These are phyloP conservation scores for Drymonia ruficornis DNA, from an alignment of 2,888 invertebrate genomes.

Conservation along the genomic window DNA sequence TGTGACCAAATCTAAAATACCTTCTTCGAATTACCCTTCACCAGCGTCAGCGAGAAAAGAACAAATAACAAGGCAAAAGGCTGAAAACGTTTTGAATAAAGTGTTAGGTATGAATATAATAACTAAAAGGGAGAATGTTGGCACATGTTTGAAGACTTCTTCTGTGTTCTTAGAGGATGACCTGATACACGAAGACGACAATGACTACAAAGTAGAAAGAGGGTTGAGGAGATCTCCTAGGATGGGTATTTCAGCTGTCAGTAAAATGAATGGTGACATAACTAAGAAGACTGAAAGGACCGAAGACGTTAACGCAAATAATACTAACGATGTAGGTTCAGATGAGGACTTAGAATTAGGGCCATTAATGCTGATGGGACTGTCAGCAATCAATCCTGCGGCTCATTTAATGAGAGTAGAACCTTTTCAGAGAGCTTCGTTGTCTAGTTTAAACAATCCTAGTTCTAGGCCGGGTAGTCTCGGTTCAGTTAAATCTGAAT, in stretches of 20 bases:
- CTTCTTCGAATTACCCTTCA: conserved; percentile 62
- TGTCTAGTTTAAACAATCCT: conserved; percentile 51
- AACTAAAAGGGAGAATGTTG: conserved; percentile 73
- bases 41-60: conserved; percentile 72
- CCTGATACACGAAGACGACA: conserved; percentile 71
- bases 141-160: conserved; percentile 73
- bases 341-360: conserved; percentile 87
- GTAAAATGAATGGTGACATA: conserved; percentile 80
- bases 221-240: conserved; percentile 73
- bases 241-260: conserved; percentile 78
- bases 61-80: conserved; percentile 76
- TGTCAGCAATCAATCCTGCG: conserved; percentile 86
- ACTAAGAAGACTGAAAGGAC: conserved; percentile 70
- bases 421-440: conserved; percentile 76
- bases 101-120: conserved; percentile 79
- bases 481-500: conserved; percentile 68
- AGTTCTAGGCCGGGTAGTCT: conserved; percentile 80
- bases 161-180: conserved; percentile 78
- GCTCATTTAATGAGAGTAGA: conserved; percentile 85
- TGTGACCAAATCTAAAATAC: conserved; percentile 67
- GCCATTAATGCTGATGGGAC: conserved; percentile 88
- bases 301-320: conserved; percentile 70
- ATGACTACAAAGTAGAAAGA: conserved; percentile 73
- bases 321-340: conserved; percentile 62
- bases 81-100: conserved; percentile 78